A percentile compares a stretch with the other conserved stretches of the same genome.
These are phyloP conservation scores for Megaceryle alcyon DNA, from an alignment of 2,797 vertebrate species.

Conservation along the genomic window DNA sequence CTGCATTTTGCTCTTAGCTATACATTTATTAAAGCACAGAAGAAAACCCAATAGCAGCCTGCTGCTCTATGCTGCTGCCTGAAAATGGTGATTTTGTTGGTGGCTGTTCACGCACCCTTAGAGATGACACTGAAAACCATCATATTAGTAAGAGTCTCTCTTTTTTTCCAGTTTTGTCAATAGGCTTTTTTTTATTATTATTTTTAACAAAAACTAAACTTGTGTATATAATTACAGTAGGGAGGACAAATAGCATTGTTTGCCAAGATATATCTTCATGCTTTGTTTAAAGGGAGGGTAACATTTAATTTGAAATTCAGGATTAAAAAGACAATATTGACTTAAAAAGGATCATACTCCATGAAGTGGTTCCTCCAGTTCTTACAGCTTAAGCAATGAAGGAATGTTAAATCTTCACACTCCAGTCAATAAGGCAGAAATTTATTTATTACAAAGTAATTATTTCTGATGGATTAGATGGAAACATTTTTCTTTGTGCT, in stretches of 20 bases:
- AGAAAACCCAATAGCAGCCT: not conserved
- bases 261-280: not conserved
- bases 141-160: not conserved
- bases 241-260: not conserved
- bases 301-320: slow-evolving; percentile 12
- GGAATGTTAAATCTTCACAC: not conserved
- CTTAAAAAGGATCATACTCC: not conserved
- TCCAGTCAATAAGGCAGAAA: not conserved
- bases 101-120: not conserved
- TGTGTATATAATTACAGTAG: not conserved
- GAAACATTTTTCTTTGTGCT: not conserved
- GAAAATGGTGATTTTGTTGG: not conserved
- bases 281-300: not conserved
- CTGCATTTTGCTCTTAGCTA: slow-evolving; percentile 22
- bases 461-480: not conserved
- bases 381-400: not conserved
- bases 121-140: not conserved
- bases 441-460: not conserved
- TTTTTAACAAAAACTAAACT: not conserved
- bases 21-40: slow-evolving; percentile 16
- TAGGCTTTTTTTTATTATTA: not conserved
- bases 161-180: not conserved
- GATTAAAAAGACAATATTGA: slow-evolving; percentile 15
- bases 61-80: not conserved
- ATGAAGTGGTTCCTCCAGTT: slow-evolving; percentile 15